phyloP scores from a whole-genome alignment of 2,113 vertebrate species.

The Egretta garzetta region DNA sequence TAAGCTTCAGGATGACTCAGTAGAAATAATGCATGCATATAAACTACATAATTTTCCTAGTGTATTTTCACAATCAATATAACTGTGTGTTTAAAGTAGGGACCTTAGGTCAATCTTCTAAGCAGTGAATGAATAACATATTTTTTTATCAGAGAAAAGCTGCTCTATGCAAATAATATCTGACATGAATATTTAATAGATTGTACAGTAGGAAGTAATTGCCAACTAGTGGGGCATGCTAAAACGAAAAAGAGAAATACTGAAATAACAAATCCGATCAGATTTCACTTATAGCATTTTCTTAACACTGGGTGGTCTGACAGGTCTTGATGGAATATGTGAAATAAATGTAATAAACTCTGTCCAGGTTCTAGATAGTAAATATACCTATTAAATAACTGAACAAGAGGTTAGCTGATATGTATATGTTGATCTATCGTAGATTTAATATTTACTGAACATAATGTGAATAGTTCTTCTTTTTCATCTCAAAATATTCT shows the following conservation, averaged over 20 bases:
- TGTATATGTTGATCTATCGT: not conserved
- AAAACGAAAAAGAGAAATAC: not conserved
- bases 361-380: not conserved
- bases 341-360: not conserved
- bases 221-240: constrained; percentile 24
- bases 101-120: constrained; percentile 70
- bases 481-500: not conserved
- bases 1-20: constrained; percentile 68
- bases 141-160: constrained; percentile 64
- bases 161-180: constrained; percentile 64
- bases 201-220: constrained; percentile 63
- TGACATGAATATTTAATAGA: constrained; percentile 72
- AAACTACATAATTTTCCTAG: constrained; percentile 68
- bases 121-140: constrained; percentile 63
- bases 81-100: constrained; percentile 68
- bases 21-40: constrained; percentile 69
- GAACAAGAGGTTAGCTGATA: not conserved
- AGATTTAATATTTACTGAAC: not conserved
- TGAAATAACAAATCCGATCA: not conserved
- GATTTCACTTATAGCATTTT: constrained; percentile 2
- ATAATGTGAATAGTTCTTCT: not conserved
- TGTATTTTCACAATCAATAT: constrained; percentile 68
- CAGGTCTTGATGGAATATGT: not conserved
- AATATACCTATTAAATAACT: not conserved
- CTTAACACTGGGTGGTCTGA: not conserved